A percentile compares a stretch with the other conserved stretches of the same genome.
phyloP scores from a whole-genome alignment of 2,113 vertebrate genomes.

The Platichthys flesus region DNA sequence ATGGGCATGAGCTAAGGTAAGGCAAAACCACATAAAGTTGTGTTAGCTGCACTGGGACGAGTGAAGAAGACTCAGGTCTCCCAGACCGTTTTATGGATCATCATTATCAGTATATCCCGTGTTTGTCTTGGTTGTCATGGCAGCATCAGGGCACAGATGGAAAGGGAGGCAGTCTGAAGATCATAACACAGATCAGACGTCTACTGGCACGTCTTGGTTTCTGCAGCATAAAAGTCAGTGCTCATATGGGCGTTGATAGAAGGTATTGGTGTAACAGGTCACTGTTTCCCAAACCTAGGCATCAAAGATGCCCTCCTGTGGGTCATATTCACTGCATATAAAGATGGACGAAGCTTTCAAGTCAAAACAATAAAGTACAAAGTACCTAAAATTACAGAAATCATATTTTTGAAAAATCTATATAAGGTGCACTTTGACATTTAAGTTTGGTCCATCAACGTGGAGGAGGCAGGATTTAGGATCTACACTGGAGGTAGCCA shows the following conservation, averaged over 20 bases:
- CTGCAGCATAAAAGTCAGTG: too few species aligned
- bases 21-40: neutral
- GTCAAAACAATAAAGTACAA: neutral
- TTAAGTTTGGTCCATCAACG: too few species aligned
- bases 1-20: conserved; percentile 64
- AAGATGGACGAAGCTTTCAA: too few species aligned
- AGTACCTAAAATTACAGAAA: neutral
- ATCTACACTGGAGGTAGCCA: too few species aligned
- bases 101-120: neutral
- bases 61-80: neutral
- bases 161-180: neutral
- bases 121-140: neutral
- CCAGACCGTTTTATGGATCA: conserved; percentile 1
- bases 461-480: too few species aligned
- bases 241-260: neutral
- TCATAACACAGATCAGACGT: neutral
- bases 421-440: too few species aligned
- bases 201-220: neutral
- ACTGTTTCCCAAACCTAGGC: neutral
- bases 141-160: neutral
- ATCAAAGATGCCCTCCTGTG: neutral
- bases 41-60: neutral
- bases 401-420: neutral
- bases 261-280: too few species aligned
- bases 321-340: neutral